Conservation (phyloP, 2,113 vertebrate species). For the Grammomys surdaster region DNA sequence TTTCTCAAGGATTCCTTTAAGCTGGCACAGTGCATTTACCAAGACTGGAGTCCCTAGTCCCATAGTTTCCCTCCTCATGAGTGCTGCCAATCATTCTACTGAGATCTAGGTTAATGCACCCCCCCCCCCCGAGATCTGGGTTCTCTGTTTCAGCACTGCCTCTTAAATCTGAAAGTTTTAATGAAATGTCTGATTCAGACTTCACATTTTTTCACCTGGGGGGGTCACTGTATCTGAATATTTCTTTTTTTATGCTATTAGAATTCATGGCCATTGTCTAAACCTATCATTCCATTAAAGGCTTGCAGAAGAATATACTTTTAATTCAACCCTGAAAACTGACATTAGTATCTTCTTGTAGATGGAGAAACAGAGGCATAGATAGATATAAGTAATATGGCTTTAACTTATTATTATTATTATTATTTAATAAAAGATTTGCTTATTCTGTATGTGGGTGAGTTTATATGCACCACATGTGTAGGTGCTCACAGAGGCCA, state of each 20-base stretch:
- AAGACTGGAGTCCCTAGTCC: background rate
- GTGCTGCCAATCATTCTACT: slow-evolving; percentile 18
- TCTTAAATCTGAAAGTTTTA: slow-evolving; percentile 17
- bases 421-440: background rate
- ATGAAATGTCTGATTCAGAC: background rate
- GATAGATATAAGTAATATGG: background rate
- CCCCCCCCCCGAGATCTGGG: background rate
- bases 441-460: background rate
- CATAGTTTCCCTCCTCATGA: background rate
- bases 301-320: background rate
- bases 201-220: background rate
- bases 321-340: background rate
- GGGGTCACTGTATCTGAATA: background rate
- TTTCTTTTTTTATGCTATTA: background rate
- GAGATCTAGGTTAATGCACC: background rate
- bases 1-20: slow-evolving; percentile 18
- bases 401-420: background rate
- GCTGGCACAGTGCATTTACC: background rate
- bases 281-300: slow-evolving; percentile 41
- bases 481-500: background rate
- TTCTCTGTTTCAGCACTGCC: background rate
- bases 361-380: background rate
- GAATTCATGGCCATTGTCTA: background rate
- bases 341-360: background rate
- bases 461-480: background rate